Percentiles rank a stretch among this genome's conserved stretches.
These are phyloP conservation scores for Leptinotarsa defecta DNA, from an alignment of 1,140 invertebrate species.

Conservation along the genomic window DNA sequence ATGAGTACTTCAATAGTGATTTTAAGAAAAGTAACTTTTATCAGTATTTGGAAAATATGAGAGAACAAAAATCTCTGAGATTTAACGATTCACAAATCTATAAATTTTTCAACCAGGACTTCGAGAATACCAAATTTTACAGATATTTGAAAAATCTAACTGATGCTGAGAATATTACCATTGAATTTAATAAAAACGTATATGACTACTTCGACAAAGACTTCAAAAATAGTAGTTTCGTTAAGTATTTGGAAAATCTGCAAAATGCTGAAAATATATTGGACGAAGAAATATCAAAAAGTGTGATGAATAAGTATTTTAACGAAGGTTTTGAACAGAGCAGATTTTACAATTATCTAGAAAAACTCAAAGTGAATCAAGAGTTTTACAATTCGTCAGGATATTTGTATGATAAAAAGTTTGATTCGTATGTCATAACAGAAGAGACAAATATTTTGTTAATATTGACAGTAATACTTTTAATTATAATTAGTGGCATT, in stretches of 20 bases:
- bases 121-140: conserved; percentile 13
- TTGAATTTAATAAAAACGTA: conserved; percentile 14
- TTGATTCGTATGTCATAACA: background rate
- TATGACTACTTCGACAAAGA: conserved; percentile 25
- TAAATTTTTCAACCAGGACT: conserved; percentile 12
- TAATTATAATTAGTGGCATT: background rate
- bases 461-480: background rate
- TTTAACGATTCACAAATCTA: conserved; percentile 9
- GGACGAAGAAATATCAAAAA: conserved; percentile 1
- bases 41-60: conserved; percentile 19
- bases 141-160: conserved; percentile 16
- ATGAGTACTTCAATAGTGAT: conserved; percentile 23
- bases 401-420: background rate
- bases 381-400: background rate
- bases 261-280: background rate
- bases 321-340: conserved; percentile 22
- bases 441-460: background rate
- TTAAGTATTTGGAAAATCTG: conserved; percentile 9
- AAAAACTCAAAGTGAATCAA: background rate
- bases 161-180: conserved; percentile 7
- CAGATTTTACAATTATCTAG: conserved; percentile 15
- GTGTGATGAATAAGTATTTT: conserved; percentile 15
- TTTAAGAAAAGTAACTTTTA: conserved; percentile 24
- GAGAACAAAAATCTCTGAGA: background rate
- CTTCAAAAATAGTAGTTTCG: conserved; percentile 18